A percentile compares a stretch with the other conserved stretches of the same genome.
These are phyloP conservation scores for Psococerastis gibbosa DNA, from an alignment of 2,888 invertebrate species.

Conservation along the genomic window DNA sequence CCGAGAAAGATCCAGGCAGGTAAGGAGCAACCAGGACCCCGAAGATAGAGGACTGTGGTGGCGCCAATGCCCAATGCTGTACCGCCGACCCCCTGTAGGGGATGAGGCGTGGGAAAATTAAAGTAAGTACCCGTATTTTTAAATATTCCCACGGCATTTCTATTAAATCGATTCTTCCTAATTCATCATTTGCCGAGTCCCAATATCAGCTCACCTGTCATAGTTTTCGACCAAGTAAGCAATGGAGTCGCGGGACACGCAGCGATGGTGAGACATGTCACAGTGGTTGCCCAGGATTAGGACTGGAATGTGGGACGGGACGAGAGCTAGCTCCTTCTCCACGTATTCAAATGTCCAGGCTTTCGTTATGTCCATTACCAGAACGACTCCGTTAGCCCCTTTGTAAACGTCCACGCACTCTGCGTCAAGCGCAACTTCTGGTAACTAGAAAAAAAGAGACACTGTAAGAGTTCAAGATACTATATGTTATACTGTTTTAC, in stretches of 20 bases:
- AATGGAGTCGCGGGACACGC: constrained; percentile 42
- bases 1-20: too few species aligned
- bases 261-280: constrained; percentile 92
- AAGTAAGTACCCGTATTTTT: too few species aligned
- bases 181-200: too few species aligned
- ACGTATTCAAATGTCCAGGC: constrained; percentile 94
- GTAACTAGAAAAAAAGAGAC: constrained; percentile 23
- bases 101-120: too few species aligned
- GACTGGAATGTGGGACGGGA: constrained; percentile 63
- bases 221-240: constrained; percentile 6
- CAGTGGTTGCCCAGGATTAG: constrained; percentile 85
- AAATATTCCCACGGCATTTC: too few species aligned
- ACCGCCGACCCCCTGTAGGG: too few species aligned
- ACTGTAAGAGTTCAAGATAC: too few species aligned
- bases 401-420: constrained; percentile 93
- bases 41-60: too few species aligned
- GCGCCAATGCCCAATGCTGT: too few species aligned
- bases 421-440: constrained; percentile 68
- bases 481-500: too few species aligned
- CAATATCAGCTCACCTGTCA: constrained; percentile 10
- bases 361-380: constrained; percentile 90
- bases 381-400: constrained; percentile 81
- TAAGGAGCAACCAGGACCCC: too few species aligned
- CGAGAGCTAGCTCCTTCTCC: constrained; percentile 62
- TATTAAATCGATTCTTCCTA: too few species aligned